These are phyloP conservation scores for Puntigrus tetrazona DNA, from an alignment of 2,113 vertebrate genomes.

Conservation along the genomic window DNA sequence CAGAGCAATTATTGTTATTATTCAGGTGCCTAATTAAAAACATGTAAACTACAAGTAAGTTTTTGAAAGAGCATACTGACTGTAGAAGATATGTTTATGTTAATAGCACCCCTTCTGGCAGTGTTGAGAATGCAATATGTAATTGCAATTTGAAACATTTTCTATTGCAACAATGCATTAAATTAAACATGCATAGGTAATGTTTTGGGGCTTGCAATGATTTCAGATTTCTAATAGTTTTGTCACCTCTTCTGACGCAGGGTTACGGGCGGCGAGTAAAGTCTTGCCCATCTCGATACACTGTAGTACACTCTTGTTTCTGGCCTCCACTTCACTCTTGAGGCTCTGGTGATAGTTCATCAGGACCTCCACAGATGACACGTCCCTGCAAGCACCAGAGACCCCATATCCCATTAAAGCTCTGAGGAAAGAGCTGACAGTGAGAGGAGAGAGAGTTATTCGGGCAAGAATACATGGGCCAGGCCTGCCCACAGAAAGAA, in stretches of 20 bases:
- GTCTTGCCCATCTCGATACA: constrained; percentile 91
- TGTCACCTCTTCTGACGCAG: constrained; percentile 85
- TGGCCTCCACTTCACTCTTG: constrained; percentile 88
- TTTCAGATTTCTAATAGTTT: neutral
- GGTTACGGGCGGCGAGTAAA: constrained; percentile 84
- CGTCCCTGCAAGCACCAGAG: constrained; percentile 78
- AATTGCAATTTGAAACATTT: neutral
- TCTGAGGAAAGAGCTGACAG: constrained; percentile 41
- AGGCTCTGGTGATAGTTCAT: constrained; percentile 96
- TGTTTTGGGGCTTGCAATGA: neutral
- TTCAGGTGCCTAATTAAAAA: neutral
- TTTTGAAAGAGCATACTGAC: neutral
- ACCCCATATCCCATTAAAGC: constrained; percentile 52
- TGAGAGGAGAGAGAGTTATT: constrained; percentile 38
- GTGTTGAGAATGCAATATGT: neutral
- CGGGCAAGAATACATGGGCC: neutral
- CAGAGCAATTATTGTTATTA: neutral
- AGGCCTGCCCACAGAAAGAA: constrained; percentile 10
- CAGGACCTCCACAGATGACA: constrained; percentile 91
- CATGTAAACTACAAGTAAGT: neutral
- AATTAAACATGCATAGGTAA: neutral
- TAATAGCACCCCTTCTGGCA: neutral
- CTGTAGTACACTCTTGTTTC: constrained; percentile 75
- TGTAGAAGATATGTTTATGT: neutral
- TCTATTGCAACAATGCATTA: neutral